phyloP scores from a whole-genome alignment of 2,888 invertebrate genomes.

The Eueremaeus valkanovi region DNA sequence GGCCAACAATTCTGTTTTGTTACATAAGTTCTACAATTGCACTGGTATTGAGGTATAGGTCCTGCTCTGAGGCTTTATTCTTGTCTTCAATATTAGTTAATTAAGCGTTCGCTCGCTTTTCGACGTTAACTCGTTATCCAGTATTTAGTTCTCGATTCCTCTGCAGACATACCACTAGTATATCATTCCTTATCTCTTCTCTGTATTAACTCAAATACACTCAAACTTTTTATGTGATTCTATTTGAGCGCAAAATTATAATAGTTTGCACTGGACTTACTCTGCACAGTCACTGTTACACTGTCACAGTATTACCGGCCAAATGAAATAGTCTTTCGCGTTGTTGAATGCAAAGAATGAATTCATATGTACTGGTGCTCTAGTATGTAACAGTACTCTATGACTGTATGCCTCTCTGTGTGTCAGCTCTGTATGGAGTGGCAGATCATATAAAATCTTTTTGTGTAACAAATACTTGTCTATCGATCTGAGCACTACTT shows the following conservation, averaged over 20 bases:
- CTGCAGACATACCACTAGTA: background rate
- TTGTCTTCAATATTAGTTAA: constrained; percentile 18
- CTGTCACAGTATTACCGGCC: background rate
- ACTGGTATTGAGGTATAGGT: background rate
- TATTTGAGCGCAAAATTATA: background rate
- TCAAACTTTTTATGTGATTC: constrained; percentile 15
- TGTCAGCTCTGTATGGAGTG: background rate
- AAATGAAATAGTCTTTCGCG: constrained; percentile 26
- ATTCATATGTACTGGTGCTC: background rate
- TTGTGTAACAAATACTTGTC: constrained; percentile 26
- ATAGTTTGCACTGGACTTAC: background rate
- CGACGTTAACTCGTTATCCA: constrained; percentile 15
- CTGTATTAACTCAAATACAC: background rate
- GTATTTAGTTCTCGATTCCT: constrained; percentile 24
- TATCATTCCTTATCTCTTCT: background rate
- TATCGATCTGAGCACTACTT: constrained; percentile 30
- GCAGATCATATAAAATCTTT: constrained; percentile 30
- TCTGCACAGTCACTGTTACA: background rate
- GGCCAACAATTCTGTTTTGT: constrained; percentile 4
- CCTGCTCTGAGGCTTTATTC: background rate
- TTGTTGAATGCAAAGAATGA: constrained; percentile 27
- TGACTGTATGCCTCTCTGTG: background rate
- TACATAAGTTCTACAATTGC: background rate
- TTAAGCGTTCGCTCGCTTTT: constrained; percentile 20
- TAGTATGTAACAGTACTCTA: background rate